Evolutionary conservation across 2,797 vertebrate species (phyloP).

Genomic region (Rhynchonycteris naso): DNA sequence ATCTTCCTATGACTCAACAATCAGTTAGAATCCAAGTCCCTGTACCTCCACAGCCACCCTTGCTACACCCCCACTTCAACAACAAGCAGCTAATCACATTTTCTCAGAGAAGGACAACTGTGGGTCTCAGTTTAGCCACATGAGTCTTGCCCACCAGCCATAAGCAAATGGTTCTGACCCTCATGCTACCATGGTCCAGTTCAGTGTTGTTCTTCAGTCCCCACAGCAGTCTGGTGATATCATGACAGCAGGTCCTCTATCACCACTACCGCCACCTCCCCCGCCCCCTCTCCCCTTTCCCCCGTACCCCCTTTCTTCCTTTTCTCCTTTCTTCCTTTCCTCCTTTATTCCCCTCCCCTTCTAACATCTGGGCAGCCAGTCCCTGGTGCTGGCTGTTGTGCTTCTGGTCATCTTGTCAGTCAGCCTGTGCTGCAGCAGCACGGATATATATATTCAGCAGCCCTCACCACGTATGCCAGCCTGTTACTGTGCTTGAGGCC

Average conservation of each 20-base stretch:
- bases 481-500: conserved; percentile 94
- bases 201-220: conserved; percentile 92
- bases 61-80: too few relatives aligned
- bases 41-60: too few relatives aligned
- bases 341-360: conserved; percentile 74
- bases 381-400: conserved; percentile 85
- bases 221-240: conserved; percentile 91
- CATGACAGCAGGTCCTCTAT: conserved; percentile 86
- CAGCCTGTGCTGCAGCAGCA: conserved; percentile 93
- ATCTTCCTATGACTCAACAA: too few relatives aligned
- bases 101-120: conserved; percentile 95
- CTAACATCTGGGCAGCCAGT: conserved; percentile 88
- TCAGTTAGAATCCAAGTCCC: too few relatives aligned
- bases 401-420: conserved; percentile 87
- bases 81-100: too few relatives aligned
- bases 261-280: conserved; percentile 70
- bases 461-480: conserved; percentile 93
- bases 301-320: too few relatives aligned
- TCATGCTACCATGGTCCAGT: conserved; percentile 90
- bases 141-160: conserved; percentile 94
- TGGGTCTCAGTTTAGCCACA: conserved; percentile 95
- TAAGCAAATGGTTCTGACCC: conserved; percentile 88
- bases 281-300: conserved; percentile 76
- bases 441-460: conserved; percentile 93
- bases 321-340: too few relatives aligned